Conservation (phyloP, 2,113 vertebrate species). For the Choloepus hoffmanni region DNA sequence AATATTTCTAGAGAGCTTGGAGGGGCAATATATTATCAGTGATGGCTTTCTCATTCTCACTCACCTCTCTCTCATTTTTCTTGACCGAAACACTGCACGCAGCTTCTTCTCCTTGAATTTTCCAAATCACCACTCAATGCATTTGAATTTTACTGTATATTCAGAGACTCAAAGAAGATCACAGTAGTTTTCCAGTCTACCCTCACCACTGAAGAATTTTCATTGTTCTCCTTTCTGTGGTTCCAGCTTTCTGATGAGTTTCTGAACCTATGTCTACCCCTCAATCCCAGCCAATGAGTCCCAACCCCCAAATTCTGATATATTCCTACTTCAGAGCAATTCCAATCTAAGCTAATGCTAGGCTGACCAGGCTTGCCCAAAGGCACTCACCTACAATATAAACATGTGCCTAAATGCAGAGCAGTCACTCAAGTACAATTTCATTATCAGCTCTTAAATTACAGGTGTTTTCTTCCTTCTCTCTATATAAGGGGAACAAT, state of each 20-base stretch:
- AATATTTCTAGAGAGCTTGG: neutral
- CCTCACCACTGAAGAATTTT: neutral
- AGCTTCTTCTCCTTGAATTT: neutral
- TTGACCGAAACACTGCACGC: neutral
- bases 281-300: neutral
- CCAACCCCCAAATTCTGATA: neutral
- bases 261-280: neutral
- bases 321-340: neutral
- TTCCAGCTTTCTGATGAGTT: neutral
- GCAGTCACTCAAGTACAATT: neutral
- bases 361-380: neutral
- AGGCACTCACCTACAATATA: neutral
- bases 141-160: neutral
- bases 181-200: neutral
- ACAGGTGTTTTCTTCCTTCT: neutral
- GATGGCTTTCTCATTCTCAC: neutral
- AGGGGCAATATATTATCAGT: neutral
- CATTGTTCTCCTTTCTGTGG: neutral
- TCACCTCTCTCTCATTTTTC: neutral
- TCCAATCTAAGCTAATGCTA: neutral
- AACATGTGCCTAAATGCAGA: neutral
- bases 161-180: neutral
- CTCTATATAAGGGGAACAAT: neutral
- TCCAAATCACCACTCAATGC: neutral
- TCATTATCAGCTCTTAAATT: neutral